These are phyloP conservation scores for Micromussa lordhowensis DNA, from an alignment of 92 coral and sea anemone species.

Conservation along the genomic window DNA sequence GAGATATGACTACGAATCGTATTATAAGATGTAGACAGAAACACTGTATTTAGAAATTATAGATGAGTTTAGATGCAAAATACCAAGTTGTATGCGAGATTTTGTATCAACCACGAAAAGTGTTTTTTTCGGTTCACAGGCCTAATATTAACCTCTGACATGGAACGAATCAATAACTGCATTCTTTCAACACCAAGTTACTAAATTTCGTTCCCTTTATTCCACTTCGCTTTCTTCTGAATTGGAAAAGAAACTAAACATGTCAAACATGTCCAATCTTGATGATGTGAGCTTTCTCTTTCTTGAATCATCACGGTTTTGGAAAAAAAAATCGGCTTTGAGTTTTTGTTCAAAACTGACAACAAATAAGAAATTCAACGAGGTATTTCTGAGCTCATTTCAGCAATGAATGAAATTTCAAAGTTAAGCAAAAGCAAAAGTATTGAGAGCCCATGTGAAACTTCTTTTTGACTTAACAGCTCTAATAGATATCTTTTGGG, in stretches of 20 bases:
- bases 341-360: not conserved
- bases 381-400: not conserved
- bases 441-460: not conserved
- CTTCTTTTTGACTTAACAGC: not conserved
- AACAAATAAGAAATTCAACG: not conserved
- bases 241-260: not conserved
- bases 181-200: slow-evolving; percentile 8
- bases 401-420: not conserved
- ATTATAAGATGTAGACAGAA: not conserved
- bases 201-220: not conserved
- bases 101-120: not conserved
- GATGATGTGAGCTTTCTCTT: not conserved
- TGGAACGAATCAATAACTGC: not conserved
- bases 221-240: not conserved
- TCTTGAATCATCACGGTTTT: not conserved
- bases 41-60: not conserved
- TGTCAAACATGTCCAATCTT: not conserved
- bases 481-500: not conserved
- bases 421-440: not conserved
- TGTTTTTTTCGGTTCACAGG: not conserved
- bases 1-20: not conserved
- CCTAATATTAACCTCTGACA: not conserved
- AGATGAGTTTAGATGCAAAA: not conserved
- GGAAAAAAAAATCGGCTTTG: not conserved
- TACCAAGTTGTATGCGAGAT: not conserved